A percentile compares a stretch with the other conserved stretches of the same genome.
Conservation (phyloP, 2,797 vertebrate genomes). For the Premnoplex brunnescens region DNA sequence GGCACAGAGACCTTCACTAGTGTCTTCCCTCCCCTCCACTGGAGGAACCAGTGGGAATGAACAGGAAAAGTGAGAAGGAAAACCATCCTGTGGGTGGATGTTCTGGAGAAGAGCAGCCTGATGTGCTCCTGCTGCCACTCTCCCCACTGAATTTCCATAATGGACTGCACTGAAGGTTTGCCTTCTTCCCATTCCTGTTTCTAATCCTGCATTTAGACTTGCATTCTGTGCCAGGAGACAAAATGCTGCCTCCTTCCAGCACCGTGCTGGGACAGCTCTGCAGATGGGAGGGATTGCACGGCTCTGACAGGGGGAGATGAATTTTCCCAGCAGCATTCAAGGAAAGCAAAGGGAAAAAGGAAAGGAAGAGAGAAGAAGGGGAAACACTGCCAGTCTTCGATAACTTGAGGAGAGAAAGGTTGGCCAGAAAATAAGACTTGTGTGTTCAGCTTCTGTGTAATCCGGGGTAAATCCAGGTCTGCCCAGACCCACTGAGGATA, state of each 20-base stretch:
- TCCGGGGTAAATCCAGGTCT: not conserved
- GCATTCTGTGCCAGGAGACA: not conserved
- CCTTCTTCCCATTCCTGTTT: not conserved
- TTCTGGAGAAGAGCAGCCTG: not conserved
- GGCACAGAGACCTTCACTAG: not conserved
- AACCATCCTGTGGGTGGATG: not conserved
- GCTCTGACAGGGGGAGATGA: not conserved
- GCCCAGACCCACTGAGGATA: not conserved
- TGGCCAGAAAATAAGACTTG: not conserved
- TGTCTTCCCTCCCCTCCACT: not conserved
- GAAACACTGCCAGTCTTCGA: not conserved
- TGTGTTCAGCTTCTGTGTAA: not conserved
- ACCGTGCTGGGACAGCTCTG: not conserved
- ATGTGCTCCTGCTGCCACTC: not conserved
- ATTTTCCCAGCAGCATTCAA: not conserved
- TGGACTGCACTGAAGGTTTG: not conserved
- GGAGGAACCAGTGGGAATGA: not conserved
- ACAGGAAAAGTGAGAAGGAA: not conserved
- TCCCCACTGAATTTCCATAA: not conserved
- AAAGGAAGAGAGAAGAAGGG: not conserved
- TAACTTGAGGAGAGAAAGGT: not conserved
- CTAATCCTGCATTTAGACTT: not conserved
- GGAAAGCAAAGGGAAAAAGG: not conserved
- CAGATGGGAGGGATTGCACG: not conserved
- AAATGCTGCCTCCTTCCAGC: not conserved